Percentiles rank a stretch among this genome's conserved stretches.
Evolutionary conservation across 2,797 vertebrate species (phyloP).

Genomic region (Rhadinocentrus ornatus): DNA sequence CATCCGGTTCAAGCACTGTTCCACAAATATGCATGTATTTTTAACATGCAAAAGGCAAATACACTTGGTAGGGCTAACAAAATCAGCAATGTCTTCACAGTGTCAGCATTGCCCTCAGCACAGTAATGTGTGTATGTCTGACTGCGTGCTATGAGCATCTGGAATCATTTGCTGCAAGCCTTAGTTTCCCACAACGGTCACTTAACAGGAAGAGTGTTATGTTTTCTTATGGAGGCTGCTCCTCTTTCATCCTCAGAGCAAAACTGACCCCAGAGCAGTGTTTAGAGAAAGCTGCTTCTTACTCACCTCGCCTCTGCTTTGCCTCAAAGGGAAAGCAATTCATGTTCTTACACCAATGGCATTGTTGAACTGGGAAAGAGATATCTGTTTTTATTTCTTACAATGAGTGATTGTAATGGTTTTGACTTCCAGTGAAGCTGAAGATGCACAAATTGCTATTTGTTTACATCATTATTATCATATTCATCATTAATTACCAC

Average conservation of each 20-base stretch:
- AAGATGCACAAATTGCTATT: constrained; percentile 57
- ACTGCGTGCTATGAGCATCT: constrained; percentile 58
- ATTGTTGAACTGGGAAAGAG: constrained; percentile 39
- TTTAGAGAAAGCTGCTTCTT: constrained; percentile 53
- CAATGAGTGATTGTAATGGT: constrained; percentile 49
- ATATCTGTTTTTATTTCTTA: constrained; percentile 34
- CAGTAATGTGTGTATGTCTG: constrained; percentile 30
- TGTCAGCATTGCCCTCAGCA: constrained; percentile 61
- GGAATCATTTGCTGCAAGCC: constrained; percentile 75
- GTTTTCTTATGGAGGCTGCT: constrained; percentile 74
- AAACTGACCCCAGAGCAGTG: constrained; percentile 63
- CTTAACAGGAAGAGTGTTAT: constrained; percentile 68
- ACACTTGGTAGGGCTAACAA: constrained; percentile 66
- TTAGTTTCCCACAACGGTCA: constrained; percentile 72
- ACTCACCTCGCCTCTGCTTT: constrained; percentile 38
- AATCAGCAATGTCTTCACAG: constrained; percentile 62
- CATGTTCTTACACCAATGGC: constrained; percentile 50
- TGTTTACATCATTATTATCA: constrained; percentile 65
- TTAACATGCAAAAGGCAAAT: constrained; percentile 53
- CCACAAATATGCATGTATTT: constrained; percentile 59
- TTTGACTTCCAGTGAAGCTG: constrained; percentile 43
- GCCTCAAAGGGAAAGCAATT: constrained; percentile 64
- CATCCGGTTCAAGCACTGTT: constrained; percentile 76
- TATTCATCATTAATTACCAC: constrained; percentile 31
- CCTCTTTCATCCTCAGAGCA: constrained; percentile 67